Evolutionary conservation across 1,140 invertebrate genomes (phyloP).

Genomic region (Leguminivora glycinivorella): DNA sequence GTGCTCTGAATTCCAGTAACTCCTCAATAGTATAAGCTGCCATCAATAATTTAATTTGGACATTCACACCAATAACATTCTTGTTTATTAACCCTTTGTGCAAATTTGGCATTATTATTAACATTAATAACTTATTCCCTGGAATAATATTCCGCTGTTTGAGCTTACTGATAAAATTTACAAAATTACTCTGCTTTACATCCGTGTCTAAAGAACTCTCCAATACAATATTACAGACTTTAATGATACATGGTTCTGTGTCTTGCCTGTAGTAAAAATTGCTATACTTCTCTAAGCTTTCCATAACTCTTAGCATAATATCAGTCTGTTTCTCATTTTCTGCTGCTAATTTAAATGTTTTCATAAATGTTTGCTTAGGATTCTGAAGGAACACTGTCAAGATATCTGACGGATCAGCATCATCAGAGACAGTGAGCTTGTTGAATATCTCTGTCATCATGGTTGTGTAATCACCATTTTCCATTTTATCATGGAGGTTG

Average conservation of each 20-base stretch:
- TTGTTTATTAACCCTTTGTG: slow-evolving; percentile 54
- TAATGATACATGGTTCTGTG: slow-evolving; percentile 55
- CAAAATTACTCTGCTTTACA: slow-evolving; percentile 48
- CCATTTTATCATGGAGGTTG: slow-evolving; percentile 50
- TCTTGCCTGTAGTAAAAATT: slow-evolving; percentile 61
- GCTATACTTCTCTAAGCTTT: slow-evolving; percentile 52
- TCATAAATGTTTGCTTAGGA: slow-evolving; percentile 53
- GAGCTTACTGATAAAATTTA: slow-evolving; percentile 53
- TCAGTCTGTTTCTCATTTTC: slow-evolving; percentile 59
- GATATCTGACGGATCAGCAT: slow-evolving; percentile 52
- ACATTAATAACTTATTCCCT: slow-evolving; percentile 52
- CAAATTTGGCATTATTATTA: slow-evolving; percentile 66
- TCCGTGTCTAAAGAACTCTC: slow-evolving; percentile 45
- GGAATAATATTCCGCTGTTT: slow-evolving; percentile 50
- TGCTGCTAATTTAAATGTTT: slow-evolving; percentile 56
- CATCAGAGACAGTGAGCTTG: slow-evolving; percentile 50
- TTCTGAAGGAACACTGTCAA: slow-evolving; percentile 62
- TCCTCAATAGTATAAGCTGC: slow-evolving; percentile 49
- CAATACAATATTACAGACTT: slow-evolving; percentile 46
- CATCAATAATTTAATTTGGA: slow-evolving; percentile 53
- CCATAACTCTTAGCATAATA: slow-evolving; percentile 59
- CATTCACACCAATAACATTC: slow-evolving; percentile 46
- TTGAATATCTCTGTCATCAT: slow-evolving; percentile 62
- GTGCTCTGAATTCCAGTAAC: slow-evolving; percentile 57
- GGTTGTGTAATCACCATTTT: slow-evolving; percentile 46